Base-by-base conservation (phyloP, 2,797 vertebrate species). In the Choloepus didactylus region DNA sequence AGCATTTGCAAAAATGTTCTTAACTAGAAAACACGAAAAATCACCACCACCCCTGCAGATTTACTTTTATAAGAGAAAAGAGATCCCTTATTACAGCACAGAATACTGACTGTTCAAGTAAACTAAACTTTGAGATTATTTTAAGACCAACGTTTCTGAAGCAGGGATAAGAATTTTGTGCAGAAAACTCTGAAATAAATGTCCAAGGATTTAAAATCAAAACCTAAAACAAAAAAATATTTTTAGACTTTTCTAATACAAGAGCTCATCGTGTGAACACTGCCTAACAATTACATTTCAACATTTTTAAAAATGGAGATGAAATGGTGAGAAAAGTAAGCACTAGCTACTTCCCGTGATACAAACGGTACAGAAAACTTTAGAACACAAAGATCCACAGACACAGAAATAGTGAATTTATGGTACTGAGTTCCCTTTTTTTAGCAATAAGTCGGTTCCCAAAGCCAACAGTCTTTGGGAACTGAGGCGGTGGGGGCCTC, bases 1-100 rank as follows among this genome's bases (percentile, higher is more conserved):
- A 70, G 35, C 51, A 51, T 76, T 90, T 91, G 64, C 93, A 91
- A 94, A 56, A 19, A 46, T 31, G 85, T 87, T 64, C 25, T 75
- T 38, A 44, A 3, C 35, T 7, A 87, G 82, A 60, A 95, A 87
- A 84, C 64, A 86, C 49, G 56, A 88, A 2, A 9, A 46, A 49
- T 8, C 0, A 0, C 9, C 49, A 9, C 7, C 35, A 5, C 49
- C 67, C 29, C n/a, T 64, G 38, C 5, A 75, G 14, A 9, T 19
- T 31, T 38, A 31, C 56, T 81, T 11, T 89, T 12, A 21, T 79
- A 15, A 56, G 56, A 66, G 41, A 9, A 21, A 54, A 88, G 27
- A n/a, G 51, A 21, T 38, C 27, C 82, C 49, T 59, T 12, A 38
- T 12, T 59, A 64, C 46, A 1, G 27, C 79, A 64, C 3, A 27